Percentiles rank a stretch among this genome's conserved stretches.
Evolutionary conservation across 2,888 invertebrate species (phyloP).

Genomic region (Pedicia rivosa): DNA sequence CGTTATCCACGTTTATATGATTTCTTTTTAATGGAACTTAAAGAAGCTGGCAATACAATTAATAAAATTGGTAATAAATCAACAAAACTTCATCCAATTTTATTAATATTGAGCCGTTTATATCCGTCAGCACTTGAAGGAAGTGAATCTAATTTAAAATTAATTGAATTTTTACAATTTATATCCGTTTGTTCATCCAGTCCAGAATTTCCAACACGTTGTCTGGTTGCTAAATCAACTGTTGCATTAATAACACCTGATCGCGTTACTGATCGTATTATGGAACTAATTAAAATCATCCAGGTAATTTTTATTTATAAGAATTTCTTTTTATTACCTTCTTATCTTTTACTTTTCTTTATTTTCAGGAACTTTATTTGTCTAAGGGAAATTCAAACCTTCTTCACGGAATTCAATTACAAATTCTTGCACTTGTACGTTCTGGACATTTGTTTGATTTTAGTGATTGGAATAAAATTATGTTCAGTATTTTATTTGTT

Average conservation of each 20-base stretch:
- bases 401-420: conserved; percentile 8
- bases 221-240: conserved; percentile 55
- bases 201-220: conserved; percentile 49
- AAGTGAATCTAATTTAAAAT: conserved; percentile 45
- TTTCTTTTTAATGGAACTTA: conserved; percentile 34
- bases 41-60: conserved; percentile 19
- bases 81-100: conserved; percentile 52
- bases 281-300: not conserved
- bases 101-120: conserved; percentile 60
- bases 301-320: not conserved
- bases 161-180: conserved; percentile 46
- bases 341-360: too few species aligned
- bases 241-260: conserved; percentile 37
- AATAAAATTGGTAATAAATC: conserved; percentile 21
- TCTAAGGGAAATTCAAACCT: conserved; percentile 3
- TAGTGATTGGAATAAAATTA: too few species aligned
- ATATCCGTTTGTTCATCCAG: conserved; percentile 47
- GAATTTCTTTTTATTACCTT: too few species aligned
- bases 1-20: conserved; percentile 39
- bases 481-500: too few species aligned
- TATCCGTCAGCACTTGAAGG: conserved; percentile 61
- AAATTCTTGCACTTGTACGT: too few species aligned
- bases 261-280: conserved; percentile 22
- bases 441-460: too few species aligned
- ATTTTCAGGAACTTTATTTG: too few species aligned